Percentiles rank a stretch among this genome's conserved stretches.
phyloP scores from a whole-genome alignment of 2,888 invertebrate genomes.

The Ernsta delagoae region DNA sequence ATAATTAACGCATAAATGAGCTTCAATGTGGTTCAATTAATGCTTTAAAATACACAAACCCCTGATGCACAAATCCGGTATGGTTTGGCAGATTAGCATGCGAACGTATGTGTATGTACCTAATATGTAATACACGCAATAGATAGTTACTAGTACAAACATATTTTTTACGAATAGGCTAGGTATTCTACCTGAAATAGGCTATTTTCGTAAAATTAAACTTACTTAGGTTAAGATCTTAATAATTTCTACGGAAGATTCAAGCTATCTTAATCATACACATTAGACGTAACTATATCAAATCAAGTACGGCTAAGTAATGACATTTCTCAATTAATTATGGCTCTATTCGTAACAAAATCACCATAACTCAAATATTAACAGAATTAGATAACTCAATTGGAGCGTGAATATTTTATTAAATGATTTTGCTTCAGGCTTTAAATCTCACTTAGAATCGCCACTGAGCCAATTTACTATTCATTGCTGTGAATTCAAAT shows the following conservation, averaged over 20 bases:
- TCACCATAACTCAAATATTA: neutral
- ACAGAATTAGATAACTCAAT: slow-evolving; percentile 22
- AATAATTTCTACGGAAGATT: no score
- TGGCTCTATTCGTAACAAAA: no score
- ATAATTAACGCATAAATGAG: slow-evolving; percentile 56
- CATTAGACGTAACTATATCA: no score
- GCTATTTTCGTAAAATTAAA: no score
- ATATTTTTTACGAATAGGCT: no score
- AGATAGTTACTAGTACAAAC: no score
- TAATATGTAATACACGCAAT: no score
- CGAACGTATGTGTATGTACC: neutral
- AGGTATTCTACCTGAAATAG: no score
- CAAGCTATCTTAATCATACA: no score
- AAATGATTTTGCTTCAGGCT: slow-evolving; percentile 33
- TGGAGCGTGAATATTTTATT: slow-evolving; percentile 28
- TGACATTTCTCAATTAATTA: no score
- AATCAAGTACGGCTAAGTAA: no score
- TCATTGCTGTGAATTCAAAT: slow-evolving; percentile 58
- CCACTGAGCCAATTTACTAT: slow-evolving; percentile 42
- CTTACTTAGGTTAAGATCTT: no score
- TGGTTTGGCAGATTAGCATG: slow-evolving; percentile 29
- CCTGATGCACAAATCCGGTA: slow-evolving; percentile 25
- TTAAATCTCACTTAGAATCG: slow-evolving; percentile 35
- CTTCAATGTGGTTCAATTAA: slow-evolving; percentile 52
- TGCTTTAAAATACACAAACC: slow-evolving; percentile 38